These are phyloP conservation scores for Hormaphis cornu DNA, from an alignment of 1,140 invertebrate species.

Conservation along the genomic window DNA sequence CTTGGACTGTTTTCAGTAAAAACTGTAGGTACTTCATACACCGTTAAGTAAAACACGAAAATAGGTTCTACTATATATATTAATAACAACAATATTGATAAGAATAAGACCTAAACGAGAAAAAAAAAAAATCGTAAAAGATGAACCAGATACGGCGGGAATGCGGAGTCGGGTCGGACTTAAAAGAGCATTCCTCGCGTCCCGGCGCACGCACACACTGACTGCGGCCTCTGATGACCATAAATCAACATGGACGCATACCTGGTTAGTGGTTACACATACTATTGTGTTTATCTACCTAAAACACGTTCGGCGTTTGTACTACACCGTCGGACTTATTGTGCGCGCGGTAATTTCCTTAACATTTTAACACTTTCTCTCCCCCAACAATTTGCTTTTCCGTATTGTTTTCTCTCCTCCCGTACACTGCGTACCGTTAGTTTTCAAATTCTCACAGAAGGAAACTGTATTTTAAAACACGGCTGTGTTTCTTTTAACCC, in stretches of 20 bases:
- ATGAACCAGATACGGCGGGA: slow-evolving; percentile 24
- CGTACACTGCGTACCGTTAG: background rate
- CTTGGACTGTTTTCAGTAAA: too few species aligned
- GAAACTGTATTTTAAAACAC: too few species aligned
- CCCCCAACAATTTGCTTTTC: background rate
- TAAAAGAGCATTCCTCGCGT: slow-evolving; percentile 28
- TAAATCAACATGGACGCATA: slow-evolving; percentile 30
- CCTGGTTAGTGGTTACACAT: too few species aligned
- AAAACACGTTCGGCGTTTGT: slow-evolving; percentile 17
- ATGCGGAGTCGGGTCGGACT: slow-evolving; percentile 21
- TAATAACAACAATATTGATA: background rate
- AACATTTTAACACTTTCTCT: background rate
- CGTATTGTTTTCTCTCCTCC: background rate
- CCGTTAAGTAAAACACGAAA: too few species aligned
- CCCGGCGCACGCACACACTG: slow-evolving; percentile 30
- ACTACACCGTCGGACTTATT: too few species aligned
- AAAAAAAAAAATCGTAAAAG: slow-evolving; percentile 26
- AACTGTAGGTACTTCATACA: too few species aligned
- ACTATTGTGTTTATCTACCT: too few species aligned
- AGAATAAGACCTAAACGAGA: slow-evolving; percentile 29
- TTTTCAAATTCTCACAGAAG: too few species aligned
- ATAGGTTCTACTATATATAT: too few species aligned
- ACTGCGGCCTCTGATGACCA: slow-evolving; percentile 27
- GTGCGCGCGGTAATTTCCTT: background rate
- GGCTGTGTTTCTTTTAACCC: too few species aligned